Conservation (phyloP, 2,113 vertebrate species). For the Lontra canadensis region DNA sequence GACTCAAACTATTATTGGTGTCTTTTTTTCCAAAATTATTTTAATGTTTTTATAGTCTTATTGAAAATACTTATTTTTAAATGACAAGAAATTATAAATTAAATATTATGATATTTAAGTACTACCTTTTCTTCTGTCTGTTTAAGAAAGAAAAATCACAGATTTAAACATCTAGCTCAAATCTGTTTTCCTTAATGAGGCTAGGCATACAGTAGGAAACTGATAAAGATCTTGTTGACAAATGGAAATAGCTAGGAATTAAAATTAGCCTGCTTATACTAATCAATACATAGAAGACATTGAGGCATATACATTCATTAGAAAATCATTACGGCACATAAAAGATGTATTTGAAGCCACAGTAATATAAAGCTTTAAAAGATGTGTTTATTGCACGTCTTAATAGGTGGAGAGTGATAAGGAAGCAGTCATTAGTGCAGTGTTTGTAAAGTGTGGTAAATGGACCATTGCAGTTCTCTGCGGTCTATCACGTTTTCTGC, state of each 20-base stretch:
- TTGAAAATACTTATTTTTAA: neutral
- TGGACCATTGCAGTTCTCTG: neutral
- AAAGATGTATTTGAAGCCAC: constrained; percentile 50
- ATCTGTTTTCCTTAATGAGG: neutral
- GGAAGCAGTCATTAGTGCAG: neutral
- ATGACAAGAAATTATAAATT: neutral
- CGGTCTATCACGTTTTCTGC: neutral
- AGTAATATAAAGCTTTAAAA: constrained; percentile 42
- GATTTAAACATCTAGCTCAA: neutral
- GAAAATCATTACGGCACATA: constrained; percentile 65
- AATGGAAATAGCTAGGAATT: constrained; percentile 59
- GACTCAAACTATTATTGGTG: neutral
- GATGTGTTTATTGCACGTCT: constrained; percentile 20
- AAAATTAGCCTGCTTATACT: constrained; percentile 58
- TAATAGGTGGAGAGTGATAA: constrained; percentile 57
- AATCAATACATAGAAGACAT: constrained; percentile 65
- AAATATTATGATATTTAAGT: neutral
- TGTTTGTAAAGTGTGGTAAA: neutral
- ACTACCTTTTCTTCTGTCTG: neutral
- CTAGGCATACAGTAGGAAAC: neutral
- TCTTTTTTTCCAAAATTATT: neutral
- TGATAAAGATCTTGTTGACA: constrained; percentile 51
- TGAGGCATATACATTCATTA: constrained; percentile 57
- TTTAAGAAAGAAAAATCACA: neutral
- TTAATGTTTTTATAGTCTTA: neutral